Percentiles rank a stretch among this genome's conserved stretches.
These are phyloP conservation scores for Dendroctonus ponderosae DNA, from an alignment of 1,140 invertebrate species.

Conservation along the genomic window DNA sequence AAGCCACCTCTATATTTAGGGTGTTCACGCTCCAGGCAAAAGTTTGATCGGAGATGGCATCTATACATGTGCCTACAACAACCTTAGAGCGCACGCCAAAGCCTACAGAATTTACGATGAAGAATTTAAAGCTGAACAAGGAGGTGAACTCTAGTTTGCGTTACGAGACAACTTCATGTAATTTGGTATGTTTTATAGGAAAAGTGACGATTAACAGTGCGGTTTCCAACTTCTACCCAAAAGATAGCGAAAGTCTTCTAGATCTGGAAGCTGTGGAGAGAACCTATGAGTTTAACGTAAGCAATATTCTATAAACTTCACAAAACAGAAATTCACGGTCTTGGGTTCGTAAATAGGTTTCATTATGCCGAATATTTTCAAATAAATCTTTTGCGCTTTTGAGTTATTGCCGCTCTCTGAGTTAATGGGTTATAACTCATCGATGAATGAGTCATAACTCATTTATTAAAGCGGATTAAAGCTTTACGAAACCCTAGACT, in stretches of 20 bases:
- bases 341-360: not conserved
- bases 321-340: too few species aligned
- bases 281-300: constrained; percentile 16
- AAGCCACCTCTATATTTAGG: not conserved
- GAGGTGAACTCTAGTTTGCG: constrained; percentile 5
- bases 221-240: constrained; percentile 6
- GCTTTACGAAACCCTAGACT: too few species aligned
- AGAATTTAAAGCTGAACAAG: constrained; percentile 6
- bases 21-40: constrained; percentile 38
- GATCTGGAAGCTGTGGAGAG: constrained; percentile 15
- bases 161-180: not conserved
- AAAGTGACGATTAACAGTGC: constrained; percentile 17
- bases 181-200: constrained; percentile 1
- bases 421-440: too few species aligned
- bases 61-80: constrained; percentile 57
- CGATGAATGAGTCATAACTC: too few species aligned
- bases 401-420: too few species aligned
- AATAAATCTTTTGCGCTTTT: too few species aligned
- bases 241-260: not conserved
- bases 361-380: not conserved
- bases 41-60: constrained; percentile 54
- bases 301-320: not conserved
- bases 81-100: constrained; percentile 57
- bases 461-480: too few species aligned
- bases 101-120: constrained; percentile 22